phyloP scores from a whole-genome alignment of 1,140 invertebrate species.

The Megathymus violae region DNA sequence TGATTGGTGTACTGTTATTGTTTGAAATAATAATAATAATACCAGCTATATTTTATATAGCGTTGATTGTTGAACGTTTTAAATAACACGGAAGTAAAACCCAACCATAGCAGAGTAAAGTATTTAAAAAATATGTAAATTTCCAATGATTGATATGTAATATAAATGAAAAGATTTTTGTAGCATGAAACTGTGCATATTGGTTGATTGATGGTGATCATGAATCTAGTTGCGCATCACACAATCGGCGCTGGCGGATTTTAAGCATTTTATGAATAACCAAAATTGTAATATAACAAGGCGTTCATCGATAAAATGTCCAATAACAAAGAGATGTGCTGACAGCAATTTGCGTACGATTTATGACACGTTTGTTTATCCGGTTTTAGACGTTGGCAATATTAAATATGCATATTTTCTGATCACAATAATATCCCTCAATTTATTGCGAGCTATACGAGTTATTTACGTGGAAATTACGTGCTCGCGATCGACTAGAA shows the following conservation, averaged over 20 bases:
- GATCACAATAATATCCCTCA: conserved; percentile 16
- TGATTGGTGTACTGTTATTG: not conserved
- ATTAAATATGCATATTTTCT: conserved; percentile 26
- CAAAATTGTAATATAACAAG: conserved; percentile 74
- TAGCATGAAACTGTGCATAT: no score
- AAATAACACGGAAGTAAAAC: no score
- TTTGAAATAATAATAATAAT: not conserved
- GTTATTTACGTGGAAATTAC: conserved; percentile 39
- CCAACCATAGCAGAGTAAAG: no score
- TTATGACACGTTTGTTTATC: conserved; percentile 39
- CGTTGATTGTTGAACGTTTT: no score
- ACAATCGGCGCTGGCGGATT: conserved; percentile 25
- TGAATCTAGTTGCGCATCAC: conserved; percentile 24
- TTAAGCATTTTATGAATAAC: conserved; percentile 22
- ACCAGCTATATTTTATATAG: no score
- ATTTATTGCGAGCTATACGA: conserved; percentile 7
- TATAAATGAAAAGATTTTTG: no score
- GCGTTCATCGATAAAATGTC: conserved; percentile 57
- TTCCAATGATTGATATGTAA: no score
- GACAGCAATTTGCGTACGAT: conserved; percentile 56
- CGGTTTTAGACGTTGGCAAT: conserved; percentile 26
- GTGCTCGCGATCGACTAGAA: conserved; percentile 36
- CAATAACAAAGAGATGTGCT: conserved; percentile 46
- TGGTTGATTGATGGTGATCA: no score
- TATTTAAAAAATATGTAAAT: no score